Evolutionary conservation across 2,888 invertebrate species (phyloP), one percentile per base, ranked within the genome.

Genomic region (Dryomyza anilis): DNA sequence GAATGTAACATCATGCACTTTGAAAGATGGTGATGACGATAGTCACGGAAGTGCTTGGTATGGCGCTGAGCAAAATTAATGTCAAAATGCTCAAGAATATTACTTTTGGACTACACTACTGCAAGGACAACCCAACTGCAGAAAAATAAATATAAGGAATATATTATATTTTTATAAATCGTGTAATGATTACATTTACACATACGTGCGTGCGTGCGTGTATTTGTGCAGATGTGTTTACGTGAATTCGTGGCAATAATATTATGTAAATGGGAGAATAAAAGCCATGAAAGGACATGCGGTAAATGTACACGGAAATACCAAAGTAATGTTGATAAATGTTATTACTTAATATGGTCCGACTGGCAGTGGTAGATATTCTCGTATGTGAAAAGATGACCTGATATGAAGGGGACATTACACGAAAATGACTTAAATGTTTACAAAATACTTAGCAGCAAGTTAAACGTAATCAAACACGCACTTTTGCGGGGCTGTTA

Each of bases 101-200:
- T n/a, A n/a, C n/a, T n/a, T n/a, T n/a, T n/a, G n/a, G n/a, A n/a
- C n/a, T n/a, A n/a, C n/a, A n/a, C n/a, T n/a, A n/a, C n/a, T n/a
- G n/a, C 12, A 27, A 29, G 19, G 23, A 21, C 48, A 48, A 21
- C 2, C 16, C n/a, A 25, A 50, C n/a, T 25, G 23, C 33, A 30
- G 33, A 21, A 36, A n/a, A 39, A 39, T 16, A 39, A n/a, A n/a
- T n/a, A n/a, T n/a, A n/a, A n/a, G n/a, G n/a, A n/a, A n/a, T n/a
- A n/a, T 25, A 19, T 46, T 25, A 19, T 46, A 19, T 45, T 50
- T 53, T 53, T 46, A 4, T 65, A 70, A 71, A 70, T 69, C 71
- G 70, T 72, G 66, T 73, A 76, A 74, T 76, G 73, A 77, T 76
- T 75, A 71, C 73, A 73, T 67, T 73, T 71, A 68, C 72, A 72